Conservation (phyloP, 2,888 invertebrate species). For the Bibio marci region DNA sequence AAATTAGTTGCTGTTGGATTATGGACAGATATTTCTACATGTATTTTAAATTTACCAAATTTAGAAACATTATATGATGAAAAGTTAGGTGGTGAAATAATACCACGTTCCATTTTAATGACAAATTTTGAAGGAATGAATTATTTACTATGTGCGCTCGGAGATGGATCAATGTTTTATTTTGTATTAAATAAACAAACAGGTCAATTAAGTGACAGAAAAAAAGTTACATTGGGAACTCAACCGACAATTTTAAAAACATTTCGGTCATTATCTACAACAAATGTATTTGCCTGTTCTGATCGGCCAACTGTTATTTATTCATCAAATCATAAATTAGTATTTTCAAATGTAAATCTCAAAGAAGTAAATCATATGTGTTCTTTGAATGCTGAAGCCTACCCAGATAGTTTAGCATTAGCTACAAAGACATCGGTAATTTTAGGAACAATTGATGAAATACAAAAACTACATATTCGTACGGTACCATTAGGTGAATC, state of each 20-base stretch:
- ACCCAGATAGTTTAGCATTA: constrained; percentile 58
- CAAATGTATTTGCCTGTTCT: constrained; percentile 97
- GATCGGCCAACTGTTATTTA: constrained; percentile 98
- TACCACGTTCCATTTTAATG: constrained; percentile 89
- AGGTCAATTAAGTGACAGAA: constrained; percentile 68
- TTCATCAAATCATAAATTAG: constrained; percentile 95
- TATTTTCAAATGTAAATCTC: constrained; percentile 94
- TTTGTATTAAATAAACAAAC: constrained; percentile 64
- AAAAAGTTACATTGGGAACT: constrained; percentile 92
- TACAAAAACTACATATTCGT: constrained; percentile 92
- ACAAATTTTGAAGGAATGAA: constrained; percentile 84
- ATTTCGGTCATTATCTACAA: constrained; percentile 77
- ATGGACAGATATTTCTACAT: constrained; percentile 93
- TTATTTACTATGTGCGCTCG: constrained; percentile 80
- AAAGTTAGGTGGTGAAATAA: constrained; percentile 84
- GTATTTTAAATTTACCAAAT: constrained; percentile 66
- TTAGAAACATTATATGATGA: constrained; percentile 72
- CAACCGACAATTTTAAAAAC: constrained; percentile 88
- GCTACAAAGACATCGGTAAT: constrained; percentile 37
- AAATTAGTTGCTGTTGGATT: constrained; percentile 79
- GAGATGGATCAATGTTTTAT: constrained; percentile 96
- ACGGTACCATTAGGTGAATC: constrained; percentile 92
- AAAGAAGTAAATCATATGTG: constrained; percentile 97
- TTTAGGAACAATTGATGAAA: constrained; percentile 96
- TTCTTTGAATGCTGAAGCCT: constrained; percentile 86